Evolutionary conservation across 1,140 invertebrate species (phyloP), one percentile per base, ranked within the genome.

Genomic region (Vanessa tameamea): DNA sequence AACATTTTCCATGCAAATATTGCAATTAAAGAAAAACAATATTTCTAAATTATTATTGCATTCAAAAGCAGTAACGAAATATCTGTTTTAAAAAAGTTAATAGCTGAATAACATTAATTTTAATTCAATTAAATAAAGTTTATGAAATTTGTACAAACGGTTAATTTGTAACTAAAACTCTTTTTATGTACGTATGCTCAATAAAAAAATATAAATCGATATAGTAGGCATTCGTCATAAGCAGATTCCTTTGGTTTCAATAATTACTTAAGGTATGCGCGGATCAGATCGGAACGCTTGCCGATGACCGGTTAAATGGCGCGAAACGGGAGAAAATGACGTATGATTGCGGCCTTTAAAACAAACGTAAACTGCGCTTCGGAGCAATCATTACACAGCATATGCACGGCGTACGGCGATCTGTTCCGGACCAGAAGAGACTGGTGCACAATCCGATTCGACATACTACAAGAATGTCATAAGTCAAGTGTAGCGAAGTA

Each of bases 251-350:
- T 82, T 69, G 79, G 9, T 84, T 83, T 87, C 87, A 89, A 86
- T 85, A 83, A 78, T 75, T 69, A 72, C 64, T 76, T 71, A 79
- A 76, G 76, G 72, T 74, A 71, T 70, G 74, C 67, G 68, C 71
- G 82, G 85, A 69, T 53, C 66, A 69, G 55, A 55, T 70, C 51
- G 57, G 26, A 69, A 69, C 59, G 67, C 26, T 64, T 47, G 26
- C 26, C 55, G 57, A 82, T 84, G 82, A 75, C 78, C 81, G 69
- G 79, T 71, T 84, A 87, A 87, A 87, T 76, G 78, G 83, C 81
- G 85, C 82, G 79, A 88, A 88, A 89, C 79, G 83, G 81, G 82
- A 86, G 84, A 88, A 89, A 89, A 89, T 87, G 81, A 87, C 85
- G 82, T 85, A 84, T 85, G 87, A 88, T 88, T 88, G 85, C 85